Base-by-base conservation (phyloP, 1,140 invertebrate species). In the Nephotettix cincticeps region DNA sequence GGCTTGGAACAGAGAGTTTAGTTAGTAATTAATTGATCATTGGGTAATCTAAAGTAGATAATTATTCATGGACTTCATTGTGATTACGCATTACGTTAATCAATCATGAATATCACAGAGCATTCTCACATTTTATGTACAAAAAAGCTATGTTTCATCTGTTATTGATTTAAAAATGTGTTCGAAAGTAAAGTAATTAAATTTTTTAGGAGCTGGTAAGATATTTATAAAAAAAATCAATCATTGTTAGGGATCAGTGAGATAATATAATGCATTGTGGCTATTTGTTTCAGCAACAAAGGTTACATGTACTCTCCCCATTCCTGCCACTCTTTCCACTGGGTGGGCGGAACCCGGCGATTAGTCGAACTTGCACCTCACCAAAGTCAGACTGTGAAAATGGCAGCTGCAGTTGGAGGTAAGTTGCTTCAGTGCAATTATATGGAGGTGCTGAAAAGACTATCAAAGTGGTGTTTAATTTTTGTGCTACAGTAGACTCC, bases 271-370 rank as follows among this genome's bases (percentile, higher is more conserved):
- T n/a, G 9, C n/a, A 43, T 43, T n/a, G 40, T 43, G 9, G n/a
- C 25, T 30, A 1, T 17, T 64, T 21, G 27, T 13, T 21, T 14
- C 28, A 32, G 28, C 28, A 56, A 30, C 23, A 14, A 69, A 19
- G 47, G 51, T 14, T 45, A 27, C 17, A 43, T 28, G 25, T 32
- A 17, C 67, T 54, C 51, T 51, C 45, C 67, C 19, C 45, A 54
- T 43, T 40, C 65, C 19, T 69, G 45, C 54, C 45, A 69, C n/a
- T 17, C 30, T 43, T 69, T 56, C 25, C 25, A 56, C 47, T 54
- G 67, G 51, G 45, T 69, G 45, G 45, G 43, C 23, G 43, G 9
- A 9, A 29, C 51, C 27, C 45, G 27, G 19, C n/a, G 28, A 54
- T 13, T 56, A 19, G 28, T 56, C 1, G 23, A n/a, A 4, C 28